Conservation (phyloP, 1,140 invertebrate species). For the Penaeus japonicus region DNA sequence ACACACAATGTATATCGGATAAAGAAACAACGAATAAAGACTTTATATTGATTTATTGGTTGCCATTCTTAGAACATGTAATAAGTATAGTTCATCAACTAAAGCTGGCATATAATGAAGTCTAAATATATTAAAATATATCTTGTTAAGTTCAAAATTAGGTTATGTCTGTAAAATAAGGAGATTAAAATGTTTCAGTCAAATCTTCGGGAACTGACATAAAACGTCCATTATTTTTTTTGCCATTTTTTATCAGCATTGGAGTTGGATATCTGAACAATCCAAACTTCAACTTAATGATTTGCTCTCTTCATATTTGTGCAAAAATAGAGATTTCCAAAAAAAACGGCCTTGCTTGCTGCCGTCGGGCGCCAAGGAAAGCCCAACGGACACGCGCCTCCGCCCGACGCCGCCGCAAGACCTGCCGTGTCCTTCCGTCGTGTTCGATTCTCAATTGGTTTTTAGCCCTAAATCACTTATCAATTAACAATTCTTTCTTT, state of each 20-base stretch:
- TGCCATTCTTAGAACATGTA: constrained; percentile 46
- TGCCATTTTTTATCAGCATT: too few species aligned
- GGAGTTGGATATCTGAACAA: too few species aligned
- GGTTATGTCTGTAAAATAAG: constrained; percentile 8
- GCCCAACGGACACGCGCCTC: too few species aligned
- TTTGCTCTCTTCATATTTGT: constrained; percentile 28
- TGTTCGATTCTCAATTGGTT: too few species aligned
- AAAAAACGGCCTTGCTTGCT: neutral
- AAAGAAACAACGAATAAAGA: neutral
- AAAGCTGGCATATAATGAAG: constrained; percentile 35
- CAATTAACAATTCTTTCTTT: neutral
- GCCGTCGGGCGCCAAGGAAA: too few species aligned
- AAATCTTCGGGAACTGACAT: constrained; percentile 22
- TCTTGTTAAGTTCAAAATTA: constrained; percentile 40
- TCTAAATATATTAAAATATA: constrained; percentile 56
- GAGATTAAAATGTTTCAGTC: neutral
- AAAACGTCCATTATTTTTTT: constrained; percentile 9
- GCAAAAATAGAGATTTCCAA: constrained; percentile 47
- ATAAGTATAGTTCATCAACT: constrained; percentile 22
- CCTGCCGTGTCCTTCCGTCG: too few species aligned
- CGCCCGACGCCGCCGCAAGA: too few species aligned
- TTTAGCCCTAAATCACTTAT: neutral
- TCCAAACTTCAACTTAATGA: constrained; percentile 28
- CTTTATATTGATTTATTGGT: constrained; percentile 50
- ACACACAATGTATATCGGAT: neutral